Evolutionary conservation across 2,888 invertebrate species (phyloP).

Genomic region (Tenthredo mesomela): DNA sequence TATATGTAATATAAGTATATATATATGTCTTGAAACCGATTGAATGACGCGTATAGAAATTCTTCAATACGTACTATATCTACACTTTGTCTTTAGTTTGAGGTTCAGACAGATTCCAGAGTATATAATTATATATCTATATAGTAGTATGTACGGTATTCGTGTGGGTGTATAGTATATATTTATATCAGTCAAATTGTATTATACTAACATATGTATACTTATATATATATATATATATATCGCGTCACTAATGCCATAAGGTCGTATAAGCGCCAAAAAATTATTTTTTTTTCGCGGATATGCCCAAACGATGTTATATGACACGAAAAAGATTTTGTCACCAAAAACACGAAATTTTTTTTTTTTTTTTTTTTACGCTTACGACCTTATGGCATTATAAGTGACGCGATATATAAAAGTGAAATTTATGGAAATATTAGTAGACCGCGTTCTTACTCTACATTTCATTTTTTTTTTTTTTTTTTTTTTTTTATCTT

Average conservation of each 20-base stretch:
- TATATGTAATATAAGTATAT: background rate
- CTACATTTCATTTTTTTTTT: background rate
- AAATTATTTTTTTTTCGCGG: too few species aligned
- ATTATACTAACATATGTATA: background rate
- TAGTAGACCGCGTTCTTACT: background rate
- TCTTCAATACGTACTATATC: background rate
- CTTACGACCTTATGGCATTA: too few species aligned
- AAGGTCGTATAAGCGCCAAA: too few species aligned
- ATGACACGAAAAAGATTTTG: too few species aligned
- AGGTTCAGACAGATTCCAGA: constrained; percentile 18
- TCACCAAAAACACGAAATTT: too few species aligned
- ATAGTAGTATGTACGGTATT: background rate
- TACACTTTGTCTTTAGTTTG: background rate
- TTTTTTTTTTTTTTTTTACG: too few species aligned
- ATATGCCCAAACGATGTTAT: too few species aligned
- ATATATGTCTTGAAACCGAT: background rate
- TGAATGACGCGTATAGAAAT: background rate
- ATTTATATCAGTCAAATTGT: background rate
- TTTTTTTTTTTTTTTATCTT: too few species aligned
- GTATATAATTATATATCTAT: background rate
- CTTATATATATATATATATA: too few species aligned
- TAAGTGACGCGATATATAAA: too few species aligned
- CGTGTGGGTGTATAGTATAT: background rate
- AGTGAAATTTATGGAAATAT: background rate
- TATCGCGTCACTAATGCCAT: too few species aligned